Evolutionary conservation across 2,113 vertebrate genomes (phyloP).

Genomic region (Anthoscopus minutus): DNA sequence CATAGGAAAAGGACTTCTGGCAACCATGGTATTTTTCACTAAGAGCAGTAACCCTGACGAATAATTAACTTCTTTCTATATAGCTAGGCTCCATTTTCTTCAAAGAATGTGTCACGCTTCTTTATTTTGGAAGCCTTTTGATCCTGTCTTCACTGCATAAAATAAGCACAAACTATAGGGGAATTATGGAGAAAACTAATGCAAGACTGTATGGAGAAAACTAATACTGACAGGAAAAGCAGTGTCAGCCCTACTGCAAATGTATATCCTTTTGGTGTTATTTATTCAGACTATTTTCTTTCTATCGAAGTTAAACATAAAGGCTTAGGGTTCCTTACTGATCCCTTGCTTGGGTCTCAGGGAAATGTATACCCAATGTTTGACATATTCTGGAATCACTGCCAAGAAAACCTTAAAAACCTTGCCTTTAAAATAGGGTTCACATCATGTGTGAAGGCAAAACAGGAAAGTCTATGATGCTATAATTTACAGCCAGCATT

Average conservation of each 20-base stretch:
- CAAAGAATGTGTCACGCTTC: not conserved
- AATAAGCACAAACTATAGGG: not conserved
- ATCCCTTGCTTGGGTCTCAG: not conserved
- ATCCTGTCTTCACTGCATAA: not conserved
- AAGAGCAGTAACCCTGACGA: not conserved
- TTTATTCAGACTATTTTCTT: not conserved
- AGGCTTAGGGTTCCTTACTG: not conserved
- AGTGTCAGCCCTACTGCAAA: not conserved
- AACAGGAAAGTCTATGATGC: not conserved
- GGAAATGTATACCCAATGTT: not conserved
- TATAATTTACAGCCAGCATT: not conserved
- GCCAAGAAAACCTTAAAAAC: not conserved
- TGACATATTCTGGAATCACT: not conserved
- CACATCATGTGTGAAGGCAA: not conserved
- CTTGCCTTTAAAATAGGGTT: not conserved
- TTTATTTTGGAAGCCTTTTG: not conserved
- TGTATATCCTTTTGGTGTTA: not conserved
- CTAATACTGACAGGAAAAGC: not conserved
- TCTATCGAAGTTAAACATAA: not conserved
- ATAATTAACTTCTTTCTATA: slow-evolving; percentile 32
- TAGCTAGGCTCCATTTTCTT: not conserved
- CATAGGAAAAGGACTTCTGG: not conserved
- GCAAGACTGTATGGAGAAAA: not conserved
- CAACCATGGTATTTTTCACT: not conserved
- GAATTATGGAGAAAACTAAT: not conserved